These are phyloP conservation scores for Urophycis tenuis DNA, from an alignment of 2,797 vertebrate species.

Conservation along the genomic window DNA sequence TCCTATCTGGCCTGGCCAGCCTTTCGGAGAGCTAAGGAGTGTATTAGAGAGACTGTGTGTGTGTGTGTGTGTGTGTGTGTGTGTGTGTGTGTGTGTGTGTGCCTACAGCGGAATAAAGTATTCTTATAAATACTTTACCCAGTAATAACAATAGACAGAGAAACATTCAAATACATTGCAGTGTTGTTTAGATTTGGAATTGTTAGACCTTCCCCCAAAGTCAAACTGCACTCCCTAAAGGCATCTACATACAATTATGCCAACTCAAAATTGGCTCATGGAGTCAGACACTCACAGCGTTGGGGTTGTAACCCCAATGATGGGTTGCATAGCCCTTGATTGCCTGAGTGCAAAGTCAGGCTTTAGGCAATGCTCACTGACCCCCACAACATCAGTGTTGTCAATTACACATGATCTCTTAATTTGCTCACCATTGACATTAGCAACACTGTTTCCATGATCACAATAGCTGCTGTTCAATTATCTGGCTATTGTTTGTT, in stretches of 20 bases:
- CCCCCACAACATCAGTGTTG: too few relatives aligned
- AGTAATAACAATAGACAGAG: neutral
- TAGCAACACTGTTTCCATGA: too few relatives aligned
- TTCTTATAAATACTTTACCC: neutral
- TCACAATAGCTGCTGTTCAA: neutral
- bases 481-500: neutral
- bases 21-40: conserved; percentile 23
- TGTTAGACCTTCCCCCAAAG: neutral
- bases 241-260: neutral
- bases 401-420: too few relatives aligned
- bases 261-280: neutral
- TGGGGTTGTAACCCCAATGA: neutral
- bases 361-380: neutral
- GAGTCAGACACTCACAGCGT: too few relatives aligned
- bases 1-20: conserved; percentile 43
- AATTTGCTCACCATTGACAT: too few relatives aligned
- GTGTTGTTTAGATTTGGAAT: neutral
- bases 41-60: neutral
- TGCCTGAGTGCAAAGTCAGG: neutral
- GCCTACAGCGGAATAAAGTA: neutral
- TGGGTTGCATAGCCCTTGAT: neutral
- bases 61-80: neutral
- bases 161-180: neutral
- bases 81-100: neutral
- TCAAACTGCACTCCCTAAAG: neutral